A percentile compares a stretch with the other conserved stretches of the same genome.
Conservation (phyloP, 2,888 invertebrate genomes). For the Athripsodes cinereus region DNA sequence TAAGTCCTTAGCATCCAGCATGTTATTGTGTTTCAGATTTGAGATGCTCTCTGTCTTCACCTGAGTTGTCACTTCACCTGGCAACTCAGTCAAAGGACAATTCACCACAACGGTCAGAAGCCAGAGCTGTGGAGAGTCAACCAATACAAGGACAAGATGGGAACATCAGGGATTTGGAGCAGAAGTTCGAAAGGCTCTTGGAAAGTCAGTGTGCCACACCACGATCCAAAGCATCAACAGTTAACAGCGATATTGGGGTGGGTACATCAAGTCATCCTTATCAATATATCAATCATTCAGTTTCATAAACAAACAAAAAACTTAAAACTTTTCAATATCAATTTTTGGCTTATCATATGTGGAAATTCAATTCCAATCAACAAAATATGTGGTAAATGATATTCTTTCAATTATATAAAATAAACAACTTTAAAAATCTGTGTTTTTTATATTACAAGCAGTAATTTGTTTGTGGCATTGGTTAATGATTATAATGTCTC, state of each 20-base stretch:
- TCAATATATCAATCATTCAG: too few species aligned
- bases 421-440: too few species aligned
- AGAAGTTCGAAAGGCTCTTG: constrained; percentile 27
- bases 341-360: too few species aligned
- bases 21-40: constrained; percentile 2
- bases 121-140: constrained; percentile 8
- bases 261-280: not conserved
- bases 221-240: constrained; percentile 35
- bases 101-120: constrained; percentile 1
- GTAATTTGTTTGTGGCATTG: too few species aligned
- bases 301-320: too few species aligned
- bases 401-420: too few species aligned
- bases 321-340: too few species aligned
- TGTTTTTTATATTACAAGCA: too few species aligned
- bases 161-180: constrained; percentile 12
- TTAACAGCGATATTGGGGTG: constrained; percentile 46
- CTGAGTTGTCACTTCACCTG: constrained; percentile 29
- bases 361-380: too few species aligned
- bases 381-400: too few species aligned
- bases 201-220: constrained; percentile 6
- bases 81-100: constrained; percentile 4
- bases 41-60: constrained; percentile 24
- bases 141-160: not conserved
- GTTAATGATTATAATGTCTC: too few species aligned
- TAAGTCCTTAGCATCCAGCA: too few species aligned